Evolutionary conservation across 2,797 vertebrate species (phyloP), one percentile per base, ranked within the genome.

Genomic region (Nyctalus aviator): DNA sequence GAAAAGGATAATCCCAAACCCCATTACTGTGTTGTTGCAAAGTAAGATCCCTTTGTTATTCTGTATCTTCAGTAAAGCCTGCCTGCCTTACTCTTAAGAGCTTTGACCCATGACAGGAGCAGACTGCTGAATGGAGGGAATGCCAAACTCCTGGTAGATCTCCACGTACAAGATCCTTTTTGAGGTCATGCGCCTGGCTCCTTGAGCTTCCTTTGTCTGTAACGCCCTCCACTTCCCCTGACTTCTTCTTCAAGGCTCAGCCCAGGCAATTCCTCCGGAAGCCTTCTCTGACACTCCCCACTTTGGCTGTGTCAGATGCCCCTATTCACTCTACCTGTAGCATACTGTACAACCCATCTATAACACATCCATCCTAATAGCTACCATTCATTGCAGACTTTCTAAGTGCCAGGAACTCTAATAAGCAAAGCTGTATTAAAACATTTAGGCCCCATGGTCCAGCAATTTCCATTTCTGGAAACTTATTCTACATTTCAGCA

Each of bases 401-500:
- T 90, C 66, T 79, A 78, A 57, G 57, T 37, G n/a, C 37, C 55
- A 81, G 82, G 15, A 82, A 71, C 21, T 85, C 30, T 32, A 90
- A 59, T 53, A 75, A 76, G 10, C 76, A 64, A 14, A 82, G 8
- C 21, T 72, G 41, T 9, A 87, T 73, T 77, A 83, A 95, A 71
- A 90, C 23, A 37, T 83, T 75, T 23, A 93, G 50, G 50, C 27
- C 53, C 59, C 81, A 66, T 21, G 27, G 46, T 62, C 62, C 21
- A 44, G 64, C 66, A 57, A 88, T 59, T 69, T 30, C 32, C 50
- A 53, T 41, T 94, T 73, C 83, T 75, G 41, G 48, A 88, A 91
- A 93, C 73, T 59, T 37, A 72, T 75, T 46, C 72, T 81, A 25
- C 2, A 37, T 72, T 72, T 87, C 17, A 72, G 68, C 50, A 84